Evolutionary conservation across 2,888 invertebrate species (phyloP).

Genomic region (Tipula lateralis): DNA sequence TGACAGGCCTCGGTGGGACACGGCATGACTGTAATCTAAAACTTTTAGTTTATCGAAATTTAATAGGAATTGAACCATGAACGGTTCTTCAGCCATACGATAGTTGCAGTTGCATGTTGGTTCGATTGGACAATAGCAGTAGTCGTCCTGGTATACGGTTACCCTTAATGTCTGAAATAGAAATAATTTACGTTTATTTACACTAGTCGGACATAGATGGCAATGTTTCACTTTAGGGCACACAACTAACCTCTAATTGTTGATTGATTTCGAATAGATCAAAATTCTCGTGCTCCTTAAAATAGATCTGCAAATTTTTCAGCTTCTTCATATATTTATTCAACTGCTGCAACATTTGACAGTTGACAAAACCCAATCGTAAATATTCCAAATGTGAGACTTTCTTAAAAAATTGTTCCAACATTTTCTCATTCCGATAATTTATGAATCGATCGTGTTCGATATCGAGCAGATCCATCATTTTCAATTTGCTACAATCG

Average conservation of each 20-base stretch:
- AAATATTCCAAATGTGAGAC: background rate
- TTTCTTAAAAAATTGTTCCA: background rate
- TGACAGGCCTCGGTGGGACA: background rate
- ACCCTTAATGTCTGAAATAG: background rate
- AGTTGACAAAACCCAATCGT: background rate
- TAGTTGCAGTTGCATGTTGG: background rate
- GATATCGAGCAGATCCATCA: background rate
- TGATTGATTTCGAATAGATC: background rate
- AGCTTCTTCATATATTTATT: background rate
- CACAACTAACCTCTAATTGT: background rate
- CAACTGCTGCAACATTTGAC: background rate
- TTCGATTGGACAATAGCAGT: background rate
- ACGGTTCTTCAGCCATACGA: background rate
- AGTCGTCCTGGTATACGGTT: background rate
- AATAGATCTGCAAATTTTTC: background rate
- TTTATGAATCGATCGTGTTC: background rate
- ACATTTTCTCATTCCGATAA: background rate
- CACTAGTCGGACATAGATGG: background rate
- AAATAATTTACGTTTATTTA: background rate
- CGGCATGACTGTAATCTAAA: background rate
- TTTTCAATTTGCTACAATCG: background rate
- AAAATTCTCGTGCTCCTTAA: constrained; percentile 2
- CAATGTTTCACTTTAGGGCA: background rate
- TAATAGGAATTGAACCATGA: background rate
- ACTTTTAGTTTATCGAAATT: background rate